phyloP scores from a whole-genome alignment of 2,797 vertebrate species.

The Gymnocypris eckloni region DNA sequence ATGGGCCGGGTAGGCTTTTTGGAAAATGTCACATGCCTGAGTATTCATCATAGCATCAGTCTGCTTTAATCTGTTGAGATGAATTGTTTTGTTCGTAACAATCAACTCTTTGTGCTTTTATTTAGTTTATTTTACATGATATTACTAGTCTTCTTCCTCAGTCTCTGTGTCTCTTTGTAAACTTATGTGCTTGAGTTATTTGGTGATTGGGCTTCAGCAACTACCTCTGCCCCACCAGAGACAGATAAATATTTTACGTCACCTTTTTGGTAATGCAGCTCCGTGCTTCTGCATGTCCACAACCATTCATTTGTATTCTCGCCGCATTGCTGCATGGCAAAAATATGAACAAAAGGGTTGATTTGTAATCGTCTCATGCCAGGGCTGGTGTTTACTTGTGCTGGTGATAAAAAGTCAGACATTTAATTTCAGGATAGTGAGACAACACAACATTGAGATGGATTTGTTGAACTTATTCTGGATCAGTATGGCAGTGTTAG shows the following conservation, averaged over 20 bases:
- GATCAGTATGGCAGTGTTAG: neutral
- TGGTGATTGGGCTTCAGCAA: neutral
- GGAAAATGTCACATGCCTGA: conserved; percentile 3
- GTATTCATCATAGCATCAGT: neutral
- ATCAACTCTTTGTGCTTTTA: neutral
- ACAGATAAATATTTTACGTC: conserved; percentile 44
- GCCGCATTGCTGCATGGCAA: conserved; percentile 2
- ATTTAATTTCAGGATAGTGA: conserved; percentile 6
- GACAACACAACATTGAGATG: neutral
- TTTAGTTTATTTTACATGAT: neutral
- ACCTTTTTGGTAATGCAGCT: conserved; percentile 35
- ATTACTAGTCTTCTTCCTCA: conserved; percentile 1
- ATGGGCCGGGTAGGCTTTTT: conserved; percentile 15
- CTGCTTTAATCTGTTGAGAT: conserved; percentile 26
- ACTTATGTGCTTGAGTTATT: conserved; percentile 12
- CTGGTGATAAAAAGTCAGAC: neutral
- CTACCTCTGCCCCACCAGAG: neutral
- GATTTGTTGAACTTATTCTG: neutral
- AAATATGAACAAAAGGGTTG: conserved; percentile 24
- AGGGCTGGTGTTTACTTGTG: conserved; percentile 18
- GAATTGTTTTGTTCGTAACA: neutral
- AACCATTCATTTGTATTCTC: conserved; percentile 38
- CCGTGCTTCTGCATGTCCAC: conserved; percentile 29
- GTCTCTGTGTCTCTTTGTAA: neutral
- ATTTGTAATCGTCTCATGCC: conserved; percentile 11